Conservation (phyloP, 2,797 vertebrate genomes). For the Alosa sapidissima region DNA sequence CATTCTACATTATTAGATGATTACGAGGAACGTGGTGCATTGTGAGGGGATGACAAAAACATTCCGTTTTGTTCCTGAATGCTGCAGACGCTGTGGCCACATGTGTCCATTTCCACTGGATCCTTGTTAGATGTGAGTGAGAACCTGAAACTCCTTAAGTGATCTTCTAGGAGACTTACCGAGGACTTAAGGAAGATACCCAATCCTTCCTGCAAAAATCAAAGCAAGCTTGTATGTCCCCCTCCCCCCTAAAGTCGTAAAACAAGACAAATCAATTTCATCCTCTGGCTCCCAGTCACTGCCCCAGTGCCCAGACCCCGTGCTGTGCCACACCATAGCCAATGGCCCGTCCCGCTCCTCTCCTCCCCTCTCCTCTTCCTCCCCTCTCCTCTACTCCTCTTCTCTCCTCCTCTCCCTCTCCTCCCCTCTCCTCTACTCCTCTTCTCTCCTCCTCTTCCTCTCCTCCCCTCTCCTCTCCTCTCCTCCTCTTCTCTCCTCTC, state of each 20-base stretch:
- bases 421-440: not conserved
- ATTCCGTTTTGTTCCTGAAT: not conserved
- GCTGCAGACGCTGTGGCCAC: not conserved
- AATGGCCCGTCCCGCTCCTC: not conserved
- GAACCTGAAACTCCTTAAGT: not conserved
- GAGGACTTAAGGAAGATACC: not conserved
- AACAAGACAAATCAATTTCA: constrained; percentile 64
- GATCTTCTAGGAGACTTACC: not conserved
- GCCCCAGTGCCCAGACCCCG: not conserved
- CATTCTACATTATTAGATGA: not conserved
- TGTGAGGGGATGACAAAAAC: not conserved
- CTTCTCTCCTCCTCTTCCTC: constrained; percentile 16
- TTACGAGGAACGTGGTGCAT: not conserved
- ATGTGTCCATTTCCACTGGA: not conserved
- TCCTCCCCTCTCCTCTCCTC: not conserved
- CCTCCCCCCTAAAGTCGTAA: constrained; percentile 44
- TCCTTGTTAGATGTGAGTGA: not conserved
- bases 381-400: not conserved
- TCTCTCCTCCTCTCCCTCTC: not conserved
- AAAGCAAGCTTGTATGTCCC: constrained; percentile 12
- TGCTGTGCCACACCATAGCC: not conserved
- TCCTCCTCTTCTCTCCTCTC: no score
- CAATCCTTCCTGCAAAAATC: not conserved
- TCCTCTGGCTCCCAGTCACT: constrained; percentile 49
- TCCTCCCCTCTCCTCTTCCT: not conserved